These are phyloP conservation scores for Polypedilum pembai DNA, from an alignment of 1,140 invertebrate species.

Conservation along the genomic window DNA sequence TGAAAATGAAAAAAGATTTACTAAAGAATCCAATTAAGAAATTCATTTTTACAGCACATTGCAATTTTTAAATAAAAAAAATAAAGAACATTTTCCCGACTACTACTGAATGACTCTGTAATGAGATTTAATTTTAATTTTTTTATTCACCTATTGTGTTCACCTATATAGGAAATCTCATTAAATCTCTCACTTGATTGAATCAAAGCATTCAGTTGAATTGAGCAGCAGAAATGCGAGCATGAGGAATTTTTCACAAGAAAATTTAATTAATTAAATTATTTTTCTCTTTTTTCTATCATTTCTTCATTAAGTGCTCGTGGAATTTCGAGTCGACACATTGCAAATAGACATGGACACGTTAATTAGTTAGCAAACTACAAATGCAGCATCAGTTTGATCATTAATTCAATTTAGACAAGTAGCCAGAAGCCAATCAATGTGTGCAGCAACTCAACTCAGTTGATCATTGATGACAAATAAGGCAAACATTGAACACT, in stretches of 20 bases:
- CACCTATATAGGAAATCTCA: background rate
- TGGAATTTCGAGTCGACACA: constrained; percentile 11
- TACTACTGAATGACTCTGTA: background rate
- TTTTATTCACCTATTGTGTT: background rate
- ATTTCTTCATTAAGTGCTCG: background rate
- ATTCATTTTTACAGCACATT: background rate
- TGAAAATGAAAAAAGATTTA: background rate
- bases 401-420: constrained; percentile 6
- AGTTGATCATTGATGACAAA: background rate
- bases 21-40: constrained; percentile 13
- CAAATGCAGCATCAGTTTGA: background rate
- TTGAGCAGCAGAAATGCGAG: background rate
- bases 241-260: background rate
- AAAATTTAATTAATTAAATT: constrained; percentile 3
- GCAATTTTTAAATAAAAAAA: no score
- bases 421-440: background rate
- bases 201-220: background rate
- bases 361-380: background rate
- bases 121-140: background rate
- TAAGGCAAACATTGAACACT: background rate
- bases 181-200: background rate
- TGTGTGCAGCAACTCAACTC: background rate
- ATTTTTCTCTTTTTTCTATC: background rate
- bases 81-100: no score
- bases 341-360: background rate